phyloP scores from a whole-genome alignment of 2,113 vertebrate genomes.

The Oenanthe melanoleuca region DNA sequence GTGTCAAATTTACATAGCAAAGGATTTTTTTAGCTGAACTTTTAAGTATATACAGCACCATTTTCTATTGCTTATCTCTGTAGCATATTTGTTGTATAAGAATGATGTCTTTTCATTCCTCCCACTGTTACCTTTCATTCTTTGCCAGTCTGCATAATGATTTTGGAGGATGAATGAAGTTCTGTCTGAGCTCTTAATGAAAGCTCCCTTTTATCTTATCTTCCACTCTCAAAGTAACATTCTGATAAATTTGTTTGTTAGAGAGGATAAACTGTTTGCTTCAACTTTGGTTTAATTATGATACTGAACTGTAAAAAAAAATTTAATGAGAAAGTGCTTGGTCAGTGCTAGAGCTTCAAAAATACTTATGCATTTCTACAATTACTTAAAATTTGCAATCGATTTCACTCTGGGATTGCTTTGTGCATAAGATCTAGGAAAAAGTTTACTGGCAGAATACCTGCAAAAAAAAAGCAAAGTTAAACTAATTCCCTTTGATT shows the following conservation, averaged over 20 bases:
- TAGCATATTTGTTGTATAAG: slow-evolving; percentile 44
- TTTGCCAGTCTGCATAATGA: slow-evolving; percentile 22
- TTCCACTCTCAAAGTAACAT: slow-evolving; percentile 10
- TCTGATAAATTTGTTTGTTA: slow-evolving; percentile 18
- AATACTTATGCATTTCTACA: not conserved
- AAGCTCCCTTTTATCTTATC: slow-evolving; percentile 3
- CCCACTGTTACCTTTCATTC: slow-evolving; percentile 40
- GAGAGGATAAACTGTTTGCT: not conserved
- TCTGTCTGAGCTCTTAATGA: slow-evolving; percentile 5
- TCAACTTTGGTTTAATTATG: slow-evolving; percentile 4
- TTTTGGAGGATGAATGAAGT: slow-evolving; percentile 10
- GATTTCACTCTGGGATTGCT: not conserved
- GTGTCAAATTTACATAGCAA: not conserved
- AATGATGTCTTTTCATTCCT: slow-evolving; percentile 46
- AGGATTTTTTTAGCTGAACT: not conserved
- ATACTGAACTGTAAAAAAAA: not conserved
- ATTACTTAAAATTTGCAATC: not conserved
- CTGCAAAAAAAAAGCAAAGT: not conserved
- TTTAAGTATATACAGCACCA: not conserved
- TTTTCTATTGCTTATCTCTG: not conserved
- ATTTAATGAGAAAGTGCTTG: not conserved
- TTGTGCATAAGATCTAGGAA: not conserved
- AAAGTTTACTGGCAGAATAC: not conserved
- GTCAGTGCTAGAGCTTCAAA: not conserved
- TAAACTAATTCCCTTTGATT: not conserved